Base-by-base conservation (phyloP, 2,888 invertebrate genomes). In the Drosophila hawaiiensis region DNA sequence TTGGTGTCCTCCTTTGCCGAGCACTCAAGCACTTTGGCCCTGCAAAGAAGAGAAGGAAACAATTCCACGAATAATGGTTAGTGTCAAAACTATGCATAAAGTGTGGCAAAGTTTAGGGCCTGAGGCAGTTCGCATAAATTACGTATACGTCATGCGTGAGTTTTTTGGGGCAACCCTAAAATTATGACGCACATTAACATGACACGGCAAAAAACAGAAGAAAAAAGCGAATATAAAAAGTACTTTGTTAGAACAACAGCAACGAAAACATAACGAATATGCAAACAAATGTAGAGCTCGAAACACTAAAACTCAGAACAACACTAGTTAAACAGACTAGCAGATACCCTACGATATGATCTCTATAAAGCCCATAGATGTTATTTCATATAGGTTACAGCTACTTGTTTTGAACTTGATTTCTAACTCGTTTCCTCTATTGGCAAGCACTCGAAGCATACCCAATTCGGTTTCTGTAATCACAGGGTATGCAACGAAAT, bases 1-100 rank as follows among this genome's bases (percentile, higher is more conserved):
- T 96, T 96, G 90, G 95, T 95, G 92, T 97, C 96, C 91, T 96
- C 96, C 92, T 96, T 97, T 22, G 97, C 97, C 56, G 96, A 97
- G 92, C 96, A 97, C 92, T 96, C 97, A 88, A 96, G 94, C 55
- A 97, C 95, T 93, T 96, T 96, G 68, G 95, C 96, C 85, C 96
- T 96, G 94, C 4, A 94, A 93, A 67, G 29, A 39, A 55, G 56
- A 54, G 14, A n/a, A 68, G 5, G 29, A 33, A 28, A 54, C 12
- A 43, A 31, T 58, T 10, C 29, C 50, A 58, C 31, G n/a, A 55
- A 47, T 12, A 52, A 54, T 54, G 58, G 56, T 68, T 55, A 73
- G 54, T 55, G 65, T 16, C 60, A 62, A 55, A 65, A 76, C 37
- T 59, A 68, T 68, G 63, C 73, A 56, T 37, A 47, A 80, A 62